Evolutionary conservation across 2,113 vertebrate species (phyloP).

Genomic region (Empidonax traillii): DNA sequence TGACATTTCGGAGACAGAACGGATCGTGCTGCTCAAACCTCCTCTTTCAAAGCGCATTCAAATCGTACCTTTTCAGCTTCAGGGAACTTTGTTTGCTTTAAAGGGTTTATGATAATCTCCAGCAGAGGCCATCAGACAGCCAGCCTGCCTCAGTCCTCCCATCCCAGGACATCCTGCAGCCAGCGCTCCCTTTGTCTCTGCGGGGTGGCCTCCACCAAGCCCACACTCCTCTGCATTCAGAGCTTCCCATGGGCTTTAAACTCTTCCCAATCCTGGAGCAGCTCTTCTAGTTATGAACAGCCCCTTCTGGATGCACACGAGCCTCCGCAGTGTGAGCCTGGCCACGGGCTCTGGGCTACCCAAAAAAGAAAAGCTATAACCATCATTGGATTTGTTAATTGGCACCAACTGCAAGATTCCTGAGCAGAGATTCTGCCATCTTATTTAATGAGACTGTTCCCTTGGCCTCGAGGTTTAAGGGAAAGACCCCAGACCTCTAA

Average conservation of each 20-base stretch:
- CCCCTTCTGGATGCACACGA: neutral
- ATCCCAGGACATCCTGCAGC: conserved; percentile 10
- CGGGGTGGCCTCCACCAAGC: neutral
- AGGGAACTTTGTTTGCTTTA: conserved; percentile 60
- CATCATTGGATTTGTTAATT: conserved; percentile 26
- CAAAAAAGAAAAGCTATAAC: neutral
- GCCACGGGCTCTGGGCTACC: neutral
- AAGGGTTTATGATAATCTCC: conserved; percentile 57
- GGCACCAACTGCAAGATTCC: conserved; percentile 6
- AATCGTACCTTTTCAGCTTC: conserved; percentile 42
- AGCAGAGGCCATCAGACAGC: conserved; percentile 33
- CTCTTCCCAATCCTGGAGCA: neutral
- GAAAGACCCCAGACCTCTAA: conserved; percentile 22
- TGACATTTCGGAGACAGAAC: conserved; percentile 24
- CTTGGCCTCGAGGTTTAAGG: conserved; percentile 3
- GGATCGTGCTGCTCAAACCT: conserved; percentile 39
- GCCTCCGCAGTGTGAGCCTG: neutral
- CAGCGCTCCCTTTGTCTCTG: neutral
- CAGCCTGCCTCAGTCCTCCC: conserved; percentile 25
- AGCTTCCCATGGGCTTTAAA: conserved; percentile 43
- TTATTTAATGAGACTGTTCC: conserved; percentile 29
- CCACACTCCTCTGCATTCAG: conserved; percentile 22
- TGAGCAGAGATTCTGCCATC: neutral
- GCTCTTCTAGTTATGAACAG: conserved; percentile 27
- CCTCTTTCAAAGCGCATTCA: conserved; percentile 21